phyloP scores from a whole-genome alignment of 1,140 invertebrate species.

The Drosophila rhopaloa region DNA sequence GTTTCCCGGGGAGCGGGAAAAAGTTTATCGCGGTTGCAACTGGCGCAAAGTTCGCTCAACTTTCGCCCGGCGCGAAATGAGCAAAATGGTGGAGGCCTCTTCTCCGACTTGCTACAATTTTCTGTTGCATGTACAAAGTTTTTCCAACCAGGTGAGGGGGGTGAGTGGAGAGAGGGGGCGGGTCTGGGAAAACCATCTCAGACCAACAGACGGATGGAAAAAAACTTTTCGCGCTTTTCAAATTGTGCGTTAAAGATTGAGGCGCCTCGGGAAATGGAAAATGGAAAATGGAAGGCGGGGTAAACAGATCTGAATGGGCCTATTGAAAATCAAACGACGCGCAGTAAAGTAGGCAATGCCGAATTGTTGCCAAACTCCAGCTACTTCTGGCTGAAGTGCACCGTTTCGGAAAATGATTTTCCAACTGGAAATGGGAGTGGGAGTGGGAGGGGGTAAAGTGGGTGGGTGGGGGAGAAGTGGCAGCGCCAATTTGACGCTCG shows the following conservation, averaged over 20 bases:
- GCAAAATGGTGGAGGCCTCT: constrained; percentile 29
- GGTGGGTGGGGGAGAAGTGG: constrained; percentile 41
- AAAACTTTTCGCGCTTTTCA: constrained; percentile 68
- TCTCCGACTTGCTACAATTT: constrained; percentile 52
- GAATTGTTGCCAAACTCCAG: constrained; percentile 27
- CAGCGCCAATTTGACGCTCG: constrained; percentile 79
- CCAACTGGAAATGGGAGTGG: not conserved
- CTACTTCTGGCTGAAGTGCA: constrained; percentile 38
- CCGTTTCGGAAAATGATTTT: constrained; percentile 62
- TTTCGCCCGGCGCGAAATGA: constrained; percentile 66
- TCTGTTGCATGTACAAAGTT: constrained; percentile 74
- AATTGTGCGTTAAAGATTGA: constrained; percentile 79
- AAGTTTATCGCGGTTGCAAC: constrained; percentile 73
- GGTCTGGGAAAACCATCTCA: not conserved
- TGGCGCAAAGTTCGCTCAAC: constrained; percentile 68
- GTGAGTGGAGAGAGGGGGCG: not conserved
- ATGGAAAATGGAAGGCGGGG: not conserved
- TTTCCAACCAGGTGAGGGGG: constrained; percentile 19
- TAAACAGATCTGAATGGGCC: constrained; percentile 43
- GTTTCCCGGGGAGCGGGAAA: constrained; percentile 6
- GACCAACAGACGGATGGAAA: constrained; percentile 37
- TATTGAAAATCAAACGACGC: constrained; percentile 76
- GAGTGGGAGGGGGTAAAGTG: not conserved
- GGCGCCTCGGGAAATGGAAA: constrained; percentile 18
- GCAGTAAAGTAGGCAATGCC: constrained; percentile 72